A percentile compares a stretch with the other conserved stretches of the same genome.
Evolutionary conservation across 2,797 vertebrate genomes (phyloP).

Genomic region (Danionella dracula): DNA sequence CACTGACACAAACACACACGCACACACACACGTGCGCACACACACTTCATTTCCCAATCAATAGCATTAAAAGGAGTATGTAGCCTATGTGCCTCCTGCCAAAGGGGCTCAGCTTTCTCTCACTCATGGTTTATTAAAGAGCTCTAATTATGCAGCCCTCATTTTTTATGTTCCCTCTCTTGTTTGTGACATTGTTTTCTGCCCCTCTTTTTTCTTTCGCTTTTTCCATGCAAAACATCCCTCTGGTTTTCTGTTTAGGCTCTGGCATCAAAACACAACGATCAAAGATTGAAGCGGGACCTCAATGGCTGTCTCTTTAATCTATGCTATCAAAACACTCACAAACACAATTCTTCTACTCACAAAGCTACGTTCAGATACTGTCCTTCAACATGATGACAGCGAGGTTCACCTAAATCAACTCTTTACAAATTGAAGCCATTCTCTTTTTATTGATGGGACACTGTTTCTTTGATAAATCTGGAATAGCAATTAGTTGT

Average conservation of each 20-base stretch:
- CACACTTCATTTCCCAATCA: slow-evolving; percentile 38
- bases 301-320: slow-evolving; percentile 19
- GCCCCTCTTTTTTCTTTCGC: slow-evolving; percentile 57
- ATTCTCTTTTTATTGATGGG: too few relatives aligned
- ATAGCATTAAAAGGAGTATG: slow-evolving; percentile 42
- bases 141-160: slow-evolving; percentile 65
- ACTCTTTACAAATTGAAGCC: too few relatives aligned
- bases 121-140: slow-evolving; percentile 71
- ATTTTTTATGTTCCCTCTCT: slow-evolving; percentile 59
- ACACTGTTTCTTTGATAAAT: too few relatives aligned
- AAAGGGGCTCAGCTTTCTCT: slow-evolving; percentile 13
- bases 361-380: background rate
- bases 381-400: background rate
- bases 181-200: slow-evolving; percentile 65
- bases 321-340: background rate
- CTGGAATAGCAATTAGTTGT: background rate
- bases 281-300: slow-evolving; percentile 69
- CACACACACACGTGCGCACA: slow-evolving; percentile 35
- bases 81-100: slow-evolving; percentile 32
- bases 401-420: background rate
- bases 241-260: slow-evolving; percentile 67
- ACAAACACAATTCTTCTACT: background rate
- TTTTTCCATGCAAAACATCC: slow-evolving; percentile 68
- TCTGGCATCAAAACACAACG: slow-evolving; percentile 53
- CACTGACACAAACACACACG: slow-evolving; percentile 28